phyloP scores from a whole-genome alignment of 2,888 invertebrate genomes.

The Drosophila kokeensis region DNA sequence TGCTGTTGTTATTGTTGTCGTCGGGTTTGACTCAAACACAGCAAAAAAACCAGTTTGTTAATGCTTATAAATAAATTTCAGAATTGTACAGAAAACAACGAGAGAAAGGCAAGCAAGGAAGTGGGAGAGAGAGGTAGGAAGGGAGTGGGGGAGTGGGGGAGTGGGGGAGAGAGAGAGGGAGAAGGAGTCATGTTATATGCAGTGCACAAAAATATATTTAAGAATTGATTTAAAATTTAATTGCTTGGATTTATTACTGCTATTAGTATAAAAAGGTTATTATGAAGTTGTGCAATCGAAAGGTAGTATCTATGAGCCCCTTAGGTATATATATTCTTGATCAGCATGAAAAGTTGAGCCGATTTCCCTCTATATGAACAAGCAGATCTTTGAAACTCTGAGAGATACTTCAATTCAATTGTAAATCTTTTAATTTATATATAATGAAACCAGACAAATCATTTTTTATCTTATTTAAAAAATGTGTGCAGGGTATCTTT shows the following conservation, averaged over 20 bases:
- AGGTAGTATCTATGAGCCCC: neutral
- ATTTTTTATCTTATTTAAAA: neutral
- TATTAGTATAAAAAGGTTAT: neutral
- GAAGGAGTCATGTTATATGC: constrained; percentile 11
- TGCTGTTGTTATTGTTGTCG: constrained; percentile 31
- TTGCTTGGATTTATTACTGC: neutral
- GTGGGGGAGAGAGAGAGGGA: neutral
- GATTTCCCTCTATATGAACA: neutral
- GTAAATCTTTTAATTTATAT: neutral
- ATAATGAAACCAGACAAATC: neutral
- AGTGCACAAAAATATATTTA: neutral
- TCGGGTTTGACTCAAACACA: constrained; percentile 31
- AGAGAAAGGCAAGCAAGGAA: neutral
- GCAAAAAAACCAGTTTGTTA: constrained; percentile 51
- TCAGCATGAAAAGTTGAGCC: neutral
- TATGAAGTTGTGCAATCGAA: neutral
- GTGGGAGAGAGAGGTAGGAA: neutral
- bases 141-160: neutral
- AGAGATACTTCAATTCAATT: neutral
- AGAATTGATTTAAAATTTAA: neutral
- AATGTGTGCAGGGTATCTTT: neutral
- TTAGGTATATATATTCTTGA: neutral
- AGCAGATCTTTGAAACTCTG: neutral
- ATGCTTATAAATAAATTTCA: constrained; percentile 53
- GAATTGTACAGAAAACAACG: constrained; percentile 17